phyloP scores from a whole-genome alignment of 2,888 invertebrate species.

The Therioaphis trifolii region DNA sequence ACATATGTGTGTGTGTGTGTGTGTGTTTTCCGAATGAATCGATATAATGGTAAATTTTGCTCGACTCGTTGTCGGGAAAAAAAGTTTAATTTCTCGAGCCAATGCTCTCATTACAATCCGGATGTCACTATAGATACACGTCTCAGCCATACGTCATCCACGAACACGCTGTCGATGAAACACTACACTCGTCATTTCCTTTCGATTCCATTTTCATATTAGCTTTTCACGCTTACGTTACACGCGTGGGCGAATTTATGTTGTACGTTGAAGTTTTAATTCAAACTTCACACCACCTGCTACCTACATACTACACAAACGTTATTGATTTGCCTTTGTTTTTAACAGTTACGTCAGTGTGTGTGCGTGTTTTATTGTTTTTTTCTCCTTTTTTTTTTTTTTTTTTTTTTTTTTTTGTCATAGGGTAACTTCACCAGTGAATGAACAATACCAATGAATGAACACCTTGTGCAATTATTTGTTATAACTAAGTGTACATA shows the following conservation, averaged over 20 bases:
- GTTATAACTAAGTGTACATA: too few relatives aligned
- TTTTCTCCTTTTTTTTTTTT: not conserved
- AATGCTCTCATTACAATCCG: not conserved
- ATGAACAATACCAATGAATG: too few relatives aligned
- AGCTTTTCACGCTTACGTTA: conserved; percentile 7
- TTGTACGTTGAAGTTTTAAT: conserved; percentile 45
- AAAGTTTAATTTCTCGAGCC: not conserved
- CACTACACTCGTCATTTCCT: conserved; percentile 13
- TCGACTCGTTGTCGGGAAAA: too few relatives aligned
- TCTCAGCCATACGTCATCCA: not conserved
- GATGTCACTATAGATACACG: not conserved
- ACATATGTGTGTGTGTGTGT: too few relatives aligned
- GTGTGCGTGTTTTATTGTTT: not conserved
- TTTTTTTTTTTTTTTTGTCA: not conserved
- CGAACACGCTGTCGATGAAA: conserved; percentile 5
- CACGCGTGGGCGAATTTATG: not conserved
- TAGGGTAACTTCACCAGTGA: too few relatives aligned
- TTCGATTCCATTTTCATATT: conserved; percentile 50
- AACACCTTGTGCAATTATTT: too few relatives aligned
- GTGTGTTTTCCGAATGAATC: too few relatives aligned
- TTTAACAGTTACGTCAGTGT: conserved; percentile 15
- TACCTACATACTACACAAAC: conserved; percentile 14
- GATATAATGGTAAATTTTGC: too few relatives aligned
- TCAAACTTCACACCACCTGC: conserved; percentile 51
- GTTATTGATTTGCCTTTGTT: conserved; percentile 52